These are phyloP conservation scores for Heterodera filipjevi DNA, from an alignment of 2,888 invertebrate species.

Conservation along the genomic window DNA sequence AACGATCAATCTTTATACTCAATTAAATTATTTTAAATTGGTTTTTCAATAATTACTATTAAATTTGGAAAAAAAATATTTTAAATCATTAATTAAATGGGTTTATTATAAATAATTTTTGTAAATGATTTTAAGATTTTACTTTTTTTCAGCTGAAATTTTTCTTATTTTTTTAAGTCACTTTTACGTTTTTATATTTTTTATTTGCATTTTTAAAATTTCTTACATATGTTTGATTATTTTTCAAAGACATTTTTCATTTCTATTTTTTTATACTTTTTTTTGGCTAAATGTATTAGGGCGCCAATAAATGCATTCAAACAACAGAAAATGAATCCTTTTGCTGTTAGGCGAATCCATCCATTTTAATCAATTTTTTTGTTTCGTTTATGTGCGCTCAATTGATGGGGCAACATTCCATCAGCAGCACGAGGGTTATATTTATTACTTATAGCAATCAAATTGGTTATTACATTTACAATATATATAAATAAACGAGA, in stretches of 20 bases:
- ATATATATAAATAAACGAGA: too few species aligned
- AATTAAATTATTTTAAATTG: too few species aligned
- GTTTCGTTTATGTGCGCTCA: not conserved
- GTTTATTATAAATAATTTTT: too few species aligned
- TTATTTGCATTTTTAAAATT: not conserved
- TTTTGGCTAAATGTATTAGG: not conserved
- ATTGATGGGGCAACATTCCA: not conserved
- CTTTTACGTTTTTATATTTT: too few species aligned
- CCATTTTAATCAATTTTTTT: conserved; percentile 4
- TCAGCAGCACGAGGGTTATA: not conserved
- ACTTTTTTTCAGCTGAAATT: too few species aligned
- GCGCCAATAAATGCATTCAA: not conserved
- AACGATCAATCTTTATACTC: too few species aligned
- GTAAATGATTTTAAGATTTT: too few species aligned
- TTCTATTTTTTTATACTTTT: not conserved
- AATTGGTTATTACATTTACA: not conserved
- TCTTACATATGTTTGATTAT: not conserved
- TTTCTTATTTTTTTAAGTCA: too few species aligned
- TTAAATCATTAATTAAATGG: too few species aligned
- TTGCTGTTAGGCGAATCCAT: not conserved
- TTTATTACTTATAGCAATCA: not conserved
- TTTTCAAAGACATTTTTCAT: not conserved
- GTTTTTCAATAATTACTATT: too few species aligned
- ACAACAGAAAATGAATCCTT: not conserved
- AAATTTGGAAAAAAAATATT: too few species aligned